Conservation (phyloP, 2,113 vertebrate genomes). For the Sphyrna mokarran region DNA sequence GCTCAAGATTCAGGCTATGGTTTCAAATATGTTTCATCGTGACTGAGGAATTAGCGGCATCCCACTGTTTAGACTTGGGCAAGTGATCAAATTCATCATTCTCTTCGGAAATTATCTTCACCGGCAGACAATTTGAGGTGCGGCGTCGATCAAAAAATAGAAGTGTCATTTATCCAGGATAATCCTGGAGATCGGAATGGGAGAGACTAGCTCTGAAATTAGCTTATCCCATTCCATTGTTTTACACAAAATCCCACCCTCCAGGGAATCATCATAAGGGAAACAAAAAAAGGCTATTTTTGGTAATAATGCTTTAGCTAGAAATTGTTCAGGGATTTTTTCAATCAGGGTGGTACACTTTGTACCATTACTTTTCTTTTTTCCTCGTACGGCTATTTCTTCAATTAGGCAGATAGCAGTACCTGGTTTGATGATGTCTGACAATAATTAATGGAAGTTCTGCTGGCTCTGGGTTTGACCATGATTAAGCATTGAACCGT, state of each 20-base stretch:
- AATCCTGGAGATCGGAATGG: background rate
- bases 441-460: no score
- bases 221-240: background rate
- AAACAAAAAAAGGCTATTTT: background rate
- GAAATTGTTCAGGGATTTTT: background rate
- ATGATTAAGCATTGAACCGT: no score
- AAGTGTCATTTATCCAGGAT: background rate
- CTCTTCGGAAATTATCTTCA: background rate
- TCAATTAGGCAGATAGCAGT: background rate
- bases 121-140: slow-evolving; percentile 1
- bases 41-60: background rate
- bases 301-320: background rate
- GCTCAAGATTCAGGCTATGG: no score
- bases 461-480: no score
- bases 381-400: background rate
- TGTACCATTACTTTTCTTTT: background rate
- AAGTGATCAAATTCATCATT: background rate
- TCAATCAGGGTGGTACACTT: background rate
- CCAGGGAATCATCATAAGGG: background rate
- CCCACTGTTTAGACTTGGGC: no score
- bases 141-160: background rate
- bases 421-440: background rate
- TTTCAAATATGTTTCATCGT: background rate
- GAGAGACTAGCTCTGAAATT: background rate
- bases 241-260: background rate